Conservation (phyloP, 2,888 invertebrate species). For the Eupithecia subfuscata region DNA sequence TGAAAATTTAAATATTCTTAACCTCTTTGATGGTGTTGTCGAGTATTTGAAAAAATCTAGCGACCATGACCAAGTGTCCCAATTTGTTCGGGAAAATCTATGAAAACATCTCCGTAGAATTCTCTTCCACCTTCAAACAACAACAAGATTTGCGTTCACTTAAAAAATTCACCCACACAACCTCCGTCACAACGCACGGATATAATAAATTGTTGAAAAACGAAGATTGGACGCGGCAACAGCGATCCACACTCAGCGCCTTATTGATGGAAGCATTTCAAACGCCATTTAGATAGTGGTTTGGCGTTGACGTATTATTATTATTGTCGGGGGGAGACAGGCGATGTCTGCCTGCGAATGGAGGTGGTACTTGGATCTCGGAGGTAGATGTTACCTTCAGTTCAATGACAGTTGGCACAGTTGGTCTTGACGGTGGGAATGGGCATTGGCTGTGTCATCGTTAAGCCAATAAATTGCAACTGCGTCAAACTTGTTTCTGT, state of each 20-base stretch:
- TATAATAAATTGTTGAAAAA: constrained; percentile 60
- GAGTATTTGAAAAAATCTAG: not conserved
- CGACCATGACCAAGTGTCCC: not conserved
- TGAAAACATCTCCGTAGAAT: not conserved
- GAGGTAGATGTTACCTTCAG: constrained; percentile 5
- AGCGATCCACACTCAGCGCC: constrained; percentile 74
- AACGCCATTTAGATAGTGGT: constrained; percentile 80
- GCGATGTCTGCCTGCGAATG: constrained; percentile 33
- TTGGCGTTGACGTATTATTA: constrained; percentile 81
- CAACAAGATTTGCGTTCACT: constrained; percentile 21
- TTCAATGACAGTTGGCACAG: constrained; percentile 9
- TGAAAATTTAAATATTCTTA: not conserved
- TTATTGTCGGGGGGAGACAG: constrained; percentile 55
- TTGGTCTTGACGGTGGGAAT: constrained; percentile 3
- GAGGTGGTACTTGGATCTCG: constrained; percentile 34
- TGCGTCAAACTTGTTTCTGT: not conserved
- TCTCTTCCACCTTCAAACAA: not conserved
- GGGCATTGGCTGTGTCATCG: not conserved
- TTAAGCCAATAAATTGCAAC: constrained; percentile 3
- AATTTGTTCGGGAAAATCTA: not conserved
- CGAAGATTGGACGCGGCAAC: constrained; percentile 62
- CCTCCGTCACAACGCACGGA: constrained; percentile 42
- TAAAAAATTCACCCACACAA: constrained; percentile 45
- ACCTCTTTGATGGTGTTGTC: not conserved
- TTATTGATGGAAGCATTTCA: constrained; percentile 83